Evolutionary conservation across 2,113 vertebrate species (phyloP).

Genomic region (Panthera tigris): DNA sequence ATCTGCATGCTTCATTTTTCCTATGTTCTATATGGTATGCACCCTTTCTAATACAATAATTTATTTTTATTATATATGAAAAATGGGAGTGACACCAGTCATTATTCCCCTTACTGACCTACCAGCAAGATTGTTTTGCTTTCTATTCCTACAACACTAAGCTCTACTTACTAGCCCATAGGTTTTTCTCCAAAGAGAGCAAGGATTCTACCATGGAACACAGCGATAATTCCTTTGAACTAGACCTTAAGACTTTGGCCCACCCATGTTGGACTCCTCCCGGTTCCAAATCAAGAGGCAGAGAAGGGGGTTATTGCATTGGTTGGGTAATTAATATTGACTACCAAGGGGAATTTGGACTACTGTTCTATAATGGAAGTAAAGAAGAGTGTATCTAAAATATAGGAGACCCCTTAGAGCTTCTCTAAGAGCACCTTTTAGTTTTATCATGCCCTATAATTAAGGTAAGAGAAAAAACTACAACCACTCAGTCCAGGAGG

Average conservation of each 20-base stretch:
- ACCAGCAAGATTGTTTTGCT: neutral
- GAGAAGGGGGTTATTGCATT: neutral
- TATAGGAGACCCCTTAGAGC: neutral
- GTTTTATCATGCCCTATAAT: neutral
- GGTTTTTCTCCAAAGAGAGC: neutral
- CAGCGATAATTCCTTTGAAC: neutral
- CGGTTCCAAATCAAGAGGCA: neutral
- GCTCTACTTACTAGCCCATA: neutral
- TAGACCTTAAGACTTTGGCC: neutral
- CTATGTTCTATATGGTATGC: neutral
- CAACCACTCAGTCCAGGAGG: neutral
- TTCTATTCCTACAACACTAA: neutral
- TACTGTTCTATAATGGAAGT: neutral
- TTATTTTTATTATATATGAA: slow-evolving; percentile 59
- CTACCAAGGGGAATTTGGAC: neutral
- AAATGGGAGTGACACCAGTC: neutral
- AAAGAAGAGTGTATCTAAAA: neutral
- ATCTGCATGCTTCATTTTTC: neutral
- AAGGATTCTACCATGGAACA: neutral
- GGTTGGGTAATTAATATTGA: neutral
- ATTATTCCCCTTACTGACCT: neutral
- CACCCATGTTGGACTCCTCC: neutral
- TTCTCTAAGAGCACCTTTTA: neutral
- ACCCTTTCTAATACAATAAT: neutral
- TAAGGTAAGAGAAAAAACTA: neutral